Conservation (phyloP, 1,140 invertebrate species). For the Heliothis subflexa region DNA sequence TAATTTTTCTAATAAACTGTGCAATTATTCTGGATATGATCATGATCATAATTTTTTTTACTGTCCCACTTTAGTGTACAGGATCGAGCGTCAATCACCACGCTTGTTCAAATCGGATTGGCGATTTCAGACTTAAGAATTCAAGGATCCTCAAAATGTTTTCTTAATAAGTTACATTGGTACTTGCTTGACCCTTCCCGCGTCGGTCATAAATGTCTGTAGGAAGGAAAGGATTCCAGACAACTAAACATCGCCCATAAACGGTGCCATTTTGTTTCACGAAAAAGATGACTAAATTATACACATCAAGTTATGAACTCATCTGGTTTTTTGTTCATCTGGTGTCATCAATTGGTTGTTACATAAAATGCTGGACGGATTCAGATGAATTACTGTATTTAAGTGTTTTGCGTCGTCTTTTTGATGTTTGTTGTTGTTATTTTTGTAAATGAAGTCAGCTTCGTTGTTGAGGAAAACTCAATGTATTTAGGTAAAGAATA, state of each 20-base stretch:
- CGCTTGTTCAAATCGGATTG: too few species aligned
- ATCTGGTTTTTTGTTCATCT: not conserved
- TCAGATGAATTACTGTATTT: constrained; percentile 23
- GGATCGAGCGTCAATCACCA: too few species aligned
- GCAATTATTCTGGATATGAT: not conserved
- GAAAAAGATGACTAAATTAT: constrained; percentile 16
- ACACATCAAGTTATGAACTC: not conserved
- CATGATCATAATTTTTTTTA: not conserved
- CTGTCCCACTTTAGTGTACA: too few species aligned
- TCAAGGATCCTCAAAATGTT: too few species aligned
- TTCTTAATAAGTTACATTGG: too few species aligned
- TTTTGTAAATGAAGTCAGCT: not conserved
- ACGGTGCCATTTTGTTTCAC: not conserved
- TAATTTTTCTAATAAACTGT: not conserved
- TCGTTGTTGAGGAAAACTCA: not conserved
- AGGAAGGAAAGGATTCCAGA: too few species aligned
- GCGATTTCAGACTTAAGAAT: too few species aligned
- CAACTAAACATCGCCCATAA: not conserved
- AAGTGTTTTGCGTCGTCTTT: not conserved
- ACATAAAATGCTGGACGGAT: not conserved
- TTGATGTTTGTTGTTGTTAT: not conserved
- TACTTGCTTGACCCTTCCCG: too few species aligned
- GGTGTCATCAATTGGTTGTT: constrained; percentile 12
- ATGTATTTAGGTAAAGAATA: not conserved
- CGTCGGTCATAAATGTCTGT: not conserved